phyloP scores from a whole-genome alignment of 1,140 invertebrate genomes.

The Brachionus angularis region DNA sequence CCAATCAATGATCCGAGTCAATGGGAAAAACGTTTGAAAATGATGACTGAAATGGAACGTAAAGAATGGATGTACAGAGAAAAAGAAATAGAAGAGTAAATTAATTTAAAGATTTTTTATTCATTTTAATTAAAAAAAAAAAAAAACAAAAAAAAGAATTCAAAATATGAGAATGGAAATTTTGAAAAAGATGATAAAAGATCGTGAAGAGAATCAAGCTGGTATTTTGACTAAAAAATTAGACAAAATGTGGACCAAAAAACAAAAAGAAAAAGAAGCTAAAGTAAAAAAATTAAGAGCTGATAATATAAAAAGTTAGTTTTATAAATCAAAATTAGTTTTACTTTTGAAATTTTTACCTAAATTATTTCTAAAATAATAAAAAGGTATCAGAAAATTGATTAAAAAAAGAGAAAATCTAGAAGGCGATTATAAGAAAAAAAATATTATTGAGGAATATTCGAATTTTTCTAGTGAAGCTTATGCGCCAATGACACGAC shows the following conservation, averaged over 20 bases:
- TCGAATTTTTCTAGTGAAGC: conserved; percentile 48
- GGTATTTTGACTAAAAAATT: conserved; percentile 56
- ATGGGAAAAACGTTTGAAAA: conserved; percentile 60
- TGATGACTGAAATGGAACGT: conserved; percentile 65
- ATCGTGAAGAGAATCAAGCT: conserved; percentile 57
- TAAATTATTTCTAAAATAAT: not conserved
- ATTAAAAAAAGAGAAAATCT: conserved; percentile 50
- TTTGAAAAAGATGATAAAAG: conserved; percentile 54
- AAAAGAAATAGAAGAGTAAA: conserved; percentile 60
- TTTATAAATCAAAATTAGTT: not conserved
- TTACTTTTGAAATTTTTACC: not conserved
- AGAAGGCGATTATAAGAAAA: conserved; percentile 49
- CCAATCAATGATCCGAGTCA: conserved; percentile 60
- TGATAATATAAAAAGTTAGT: conserved; percentile 56
- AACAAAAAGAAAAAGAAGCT: conserved; percentile 55
- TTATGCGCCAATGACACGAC: conserved; percentile 56
- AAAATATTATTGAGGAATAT: conserved; percentile 55
- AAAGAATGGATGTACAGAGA: conserved; percentile 67
- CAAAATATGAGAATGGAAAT: conserved; percentile 56
- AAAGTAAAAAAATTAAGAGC: conserved; percentile 54
- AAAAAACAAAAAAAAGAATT: conserved; percentile 47
- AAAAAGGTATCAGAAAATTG: conserved; percentile 48
- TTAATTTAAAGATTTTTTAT: conserved; percentile 9
- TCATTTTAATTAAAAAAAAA: not conserved
- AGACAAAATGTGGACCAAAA: conserved; percentile 56